Percentiles rank a stretch among this genome's conserved stretches.
Conservation (phyloP, 2,113 vertebrate genomes). For the Heterotilapia buettikoferi region DNA sequence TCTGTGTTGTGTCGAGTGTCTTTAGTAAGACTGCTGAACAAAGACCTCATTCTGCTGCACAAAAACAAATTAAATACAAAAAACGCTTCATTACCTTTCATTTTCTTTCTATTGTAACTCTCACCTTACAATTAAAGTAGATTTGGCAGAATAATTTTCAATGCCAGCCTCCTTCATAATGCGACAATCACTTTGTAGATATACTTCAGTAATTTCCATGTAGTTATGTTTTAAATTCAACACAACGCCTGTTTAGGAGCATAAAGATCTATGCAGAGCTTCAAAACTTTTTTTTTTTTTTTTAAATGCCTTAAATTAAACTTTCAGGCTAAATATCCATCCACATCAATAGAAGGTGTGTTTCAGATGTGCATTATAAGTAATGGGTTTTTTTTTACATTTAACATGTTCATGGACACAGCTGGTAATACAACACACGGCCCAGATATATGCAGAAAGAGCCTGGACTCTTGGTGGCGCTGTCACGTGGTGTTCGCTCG, state of each 20-base stretch:
- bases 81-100: neutral
- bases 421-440: neutral
- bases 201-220: neutral
- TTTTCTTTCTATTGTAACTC: neutral
- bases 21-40: neutral
- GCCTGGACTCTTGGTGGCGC: too few species aligned
- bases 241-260: neutral
- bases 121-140: neutral
- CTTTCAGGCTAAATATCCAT: neutral
- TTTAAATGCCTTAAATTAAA: neutral
- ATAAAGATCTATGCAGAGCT: neutral
- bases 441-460: neutral
- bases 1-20: neutral
- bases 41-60: neutral
- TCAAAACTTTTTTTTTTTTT: neutral
- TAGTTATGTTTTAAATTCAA: neutral
- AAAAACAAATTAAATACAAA: neutral
- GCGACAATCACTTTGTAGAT: neutral
- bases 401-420: neutral
- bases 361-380: neutral
- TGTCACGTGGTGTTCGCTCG: too few species aligned
- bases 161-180: neutral
- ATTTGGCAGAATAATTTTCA: neutral
- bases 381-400: accelerated
- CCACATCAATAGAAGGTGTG: neutral